A percentile compares a stretch with the other conserved stretches of the same genome.
These are phyloP conservation scores for Pluvialis apricaria DNA, from an alignment of 2,113 vertebrate species.

Conservation along the genomic window DNA sequence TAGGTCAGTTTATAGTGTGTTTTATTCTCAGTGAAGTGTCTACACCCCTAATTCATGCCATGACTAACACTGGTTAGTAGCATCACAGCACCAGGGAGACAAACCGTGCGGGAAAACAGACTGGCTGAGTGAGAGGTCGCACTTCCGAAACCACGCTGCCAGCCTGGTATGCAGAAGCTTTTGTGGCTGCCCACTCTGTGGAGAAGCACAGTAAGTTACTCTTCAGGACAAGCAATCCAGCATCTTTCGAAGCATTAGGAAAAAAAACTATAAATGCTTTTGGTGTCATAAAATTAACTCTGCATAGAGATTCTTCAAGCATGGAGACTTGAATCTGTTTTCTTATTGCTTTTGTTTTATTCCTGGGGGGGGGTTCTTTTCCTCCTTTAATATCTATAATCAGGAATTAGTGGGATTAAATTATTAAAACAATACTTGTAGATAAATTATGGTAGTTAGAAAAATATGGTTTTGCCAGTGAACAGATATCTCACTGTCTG, in stretches of 20 bases:
- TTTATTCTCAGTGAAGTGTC: not conserved
- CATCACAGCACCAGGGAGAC: not conserved
- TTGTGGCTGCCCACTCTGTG: not conserved
- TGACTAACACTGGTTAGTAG: not conserved
- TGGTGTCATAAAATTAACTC: not conserved
- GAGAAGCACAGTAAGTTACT: not conserved
- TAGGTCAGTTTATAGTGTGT: not conserved
- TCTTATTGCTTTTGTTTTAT: not conserved
- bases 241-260: not conserved
- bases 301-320: not conserved
- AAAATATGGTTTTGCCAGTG: not conserved
- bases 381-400: not conserved
- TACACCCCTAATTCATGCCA: not conserved
- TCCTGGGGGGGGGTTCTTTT: not conserved
- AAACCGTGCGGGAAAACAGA: not conserved
- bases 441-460: not conserved
- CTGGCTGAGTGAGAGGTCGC: not conserved
- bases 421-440: not conserved
- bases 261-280: not conserved
- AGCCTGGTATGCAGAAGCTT: rapidly evolving
- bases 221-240: not conserved
- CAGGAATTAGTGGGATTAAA: not conserved
- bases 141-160: not conserved
- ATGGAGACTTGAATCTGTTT: not conserved
- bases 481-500: not conserved